phyloP scores from a whole-genome alignment of 2,888 invertebrate genomes.

The Tenthredo notha region DNA sequence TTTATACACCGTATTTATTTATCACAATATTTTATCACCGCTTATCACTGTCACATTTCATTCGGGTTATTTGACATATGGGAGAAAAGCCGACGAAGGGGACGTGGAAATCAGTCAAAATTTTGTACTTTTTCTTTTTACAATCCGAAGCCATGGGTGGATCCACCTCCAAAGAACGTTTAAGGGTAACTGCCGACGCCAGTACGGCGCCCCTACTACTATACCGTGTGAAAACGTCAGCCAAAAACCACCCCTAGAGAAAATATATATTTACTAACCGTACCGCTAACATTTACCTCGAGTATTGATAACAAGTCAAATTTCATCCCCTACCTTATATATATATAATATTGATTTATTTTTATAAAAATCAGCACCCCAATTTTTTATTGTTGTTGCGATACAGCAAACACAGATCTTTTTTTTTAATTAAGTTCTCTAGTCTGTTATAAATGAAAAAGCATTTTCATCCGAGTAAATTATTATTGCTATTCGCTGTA shows the following conservation, averaged over 20 bases:
- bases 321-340: neutral
- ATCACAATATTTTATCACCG: conserved; percentile 43
- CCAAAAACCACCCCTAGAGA: conserved; percentile 55
- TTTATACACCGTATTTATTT: neutral
- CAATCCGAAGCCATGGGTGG: conserved; percentile 60
- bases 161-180: conserved; percentile 70
- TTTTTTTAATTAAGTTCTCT: too few relatives aligned
- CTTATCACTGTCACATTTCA: neutral
- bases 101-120: conserved; percentile 45
- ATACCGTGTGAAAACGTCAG: conserved; percentile 65
- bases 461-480: too few relatives aligned
- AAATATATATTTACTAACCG: conserved; percentile 42
- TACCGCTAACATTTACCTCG: neutral
- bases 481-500: neutral
- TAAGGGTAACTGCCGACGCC: conserved; percentile 71
- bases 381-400: too few relatives aligned
- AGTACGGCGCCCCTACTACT: conserved; percentile 68
- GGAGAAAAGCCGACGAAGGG: neutral
- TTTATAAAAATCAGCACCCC: neutral
- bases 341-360: neutral
- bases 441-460: too few relatives aligned
- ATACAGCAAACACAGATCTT: too few relatives aligned
- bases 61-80: neutral
- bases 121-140: conserved; percentile 53
- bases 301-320: conserved; percentile 39